Conservation (phyloP, 2,113 vertebrate genomes). For the Rhizomys pruinosus region DNA sequence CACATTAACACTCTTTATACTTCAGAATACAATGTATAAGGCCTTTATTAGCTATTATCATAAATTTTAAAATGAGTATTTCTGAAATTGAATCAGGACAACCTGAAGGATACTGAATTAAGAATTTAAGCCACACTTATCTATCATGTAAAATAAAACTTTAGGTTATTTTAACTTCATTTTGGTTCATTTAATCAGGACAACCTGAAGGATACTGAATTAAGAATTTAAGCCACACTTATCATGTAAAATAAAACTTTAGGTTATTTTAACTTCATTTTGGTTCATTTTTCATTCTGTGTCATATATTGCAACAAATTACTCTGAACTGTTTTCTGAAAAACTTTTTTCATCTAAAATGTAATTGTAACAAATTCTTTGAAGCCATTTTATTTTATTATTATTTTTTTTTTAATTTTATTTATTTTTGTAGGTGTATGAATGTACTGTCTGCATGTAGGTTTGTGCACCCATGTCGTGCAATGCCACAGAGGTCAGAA, state of each 20-base stretch:
- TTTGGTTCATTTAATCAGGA: not conserved
- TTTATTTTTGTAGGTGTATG: too few relatives aligned
- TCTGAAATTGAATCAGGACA: constrained; percentile 14
- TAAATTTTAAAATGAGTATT: constrained; percentile 36
- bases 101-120: not conserved
- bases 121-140: constrained; percentile 32
- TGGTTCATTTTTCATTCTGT: not conserved
- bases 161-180: constrained; percentile 33
- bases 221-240: constrained; percentile 20
- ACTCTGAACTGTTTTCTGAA: constrained; percentile 53
- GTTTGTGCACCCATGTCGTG: too few relatives aligned
- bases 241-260: constrained; percentile 40
- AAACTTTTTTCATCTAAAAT: constrained; percentile 77
- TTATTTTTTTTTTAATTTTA: too few relatives aligned
- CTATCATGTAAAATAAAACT: constrained; percentile 52
- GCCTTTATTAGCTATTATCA: not conserved
- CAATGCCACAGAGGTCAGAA: too few relatives aligned
- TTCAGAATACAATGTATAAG: not conserved
- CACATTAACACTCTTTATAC: not conserved
- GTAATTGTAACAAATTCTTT: constrained; percentile 83
- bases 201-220: not conserved
- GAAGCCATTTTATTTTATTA: constrained; percentile 82
- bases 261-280: constrained; percentile 35
- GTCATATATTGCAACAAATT: constrained; percentile 52
- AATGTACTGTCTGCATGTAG: too few relatives aligned